These are phyloP conservation scores for Clarias batrachus DNA, from an alignment of 2,113 vertebrate species.

Conservation along the genomic window DNA sequence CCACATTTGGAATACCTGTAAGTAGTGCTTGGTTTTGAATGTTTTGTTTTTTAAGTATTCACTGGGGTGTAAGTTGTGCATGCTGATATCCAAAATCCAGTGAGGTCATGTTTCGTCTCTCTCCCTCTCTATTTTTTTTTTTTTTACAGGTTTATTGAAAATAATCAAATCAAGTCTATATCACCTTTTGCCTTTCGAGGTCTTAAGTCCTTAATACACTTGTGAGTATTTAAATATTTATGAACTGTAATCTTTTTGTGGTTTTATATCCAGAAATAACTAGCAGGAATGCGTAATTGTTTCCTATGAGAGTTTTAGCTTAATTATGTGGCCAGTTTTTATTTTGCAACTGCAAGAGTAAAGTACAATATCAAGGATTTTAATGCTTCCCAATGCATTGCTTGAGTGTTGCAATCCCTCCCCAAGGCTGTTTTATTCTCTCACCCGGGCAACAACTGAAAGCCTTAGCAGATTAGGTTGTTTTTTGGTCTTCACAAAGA, in stretches of 20 bases:
- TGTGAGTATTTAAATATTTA: conserved; percentile 82
- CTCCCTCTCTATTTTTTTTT: neutral
- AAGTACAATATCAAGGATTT: neutral
- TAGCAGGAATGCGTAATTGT: neutral
- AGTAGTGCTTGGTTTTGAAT: conserved; percentile 63
- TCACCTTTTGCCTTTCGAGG: conserved; percentile 92
- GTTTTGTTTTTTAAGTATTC: neutral
- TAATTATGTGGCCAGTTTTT: neutral
- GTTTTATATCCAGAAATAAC: neutral
- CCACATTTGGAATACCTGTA: conserved; percentile 97
- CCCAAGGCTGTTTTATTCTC: conserved; percentile 8
- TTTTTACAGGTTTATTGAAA: conserved; percentile 94
- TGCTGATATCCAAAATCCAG: neutral
- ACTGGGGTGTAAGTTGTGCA: neutral
- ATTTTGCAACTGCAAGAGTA: neutral
- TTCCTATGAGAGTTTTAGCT: neutral
- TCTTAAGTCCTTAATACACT: conserved; percentile 90
- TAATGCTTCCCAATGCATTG: neutral
- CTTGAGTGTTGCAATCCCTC: neutral
- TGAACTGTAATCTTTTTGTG: neutral
- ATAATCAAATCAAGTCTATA: conserved; percentile 94
- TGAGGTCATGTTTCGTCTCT: neutral
- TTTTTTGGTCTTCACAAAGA: neutral
- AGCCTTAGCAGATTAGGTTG: conserved; percentile 2
- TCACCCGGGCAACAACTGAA: conserved; percentile 2